A percentile compares a stretch with the other conserved stretches of the same genome.
Conservation (phyloP, 2,113 vertebrate species). For the Siniperca knerii region DNA sequence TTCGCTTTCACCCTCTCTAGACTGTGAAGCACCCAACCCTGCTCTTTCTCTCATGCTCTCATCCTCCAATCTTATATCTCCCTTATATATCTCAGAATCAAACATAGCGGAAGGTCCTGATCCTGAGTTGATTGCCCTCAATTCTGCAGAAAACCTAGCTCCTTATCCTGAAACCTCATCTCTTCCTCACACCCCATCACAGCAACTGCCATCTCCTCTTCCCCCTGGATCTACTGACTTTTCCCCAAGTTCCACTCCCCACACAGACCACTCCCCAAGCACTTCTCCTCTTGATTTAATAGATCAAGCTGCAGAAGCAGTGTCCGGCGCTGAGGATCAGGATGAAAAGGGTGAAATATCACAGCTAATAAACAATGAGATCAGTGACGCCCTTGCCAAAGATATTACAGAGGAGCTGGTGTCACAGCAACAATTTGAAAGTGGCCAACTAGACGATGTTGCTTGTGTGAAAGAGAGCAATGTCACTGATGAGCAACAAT, state of each 20-base stretch:
- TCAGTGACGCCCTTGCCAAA: not conserved
- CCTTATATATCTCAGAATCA: constrained; percentile 10
- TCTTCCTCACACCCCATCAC: not conserved
- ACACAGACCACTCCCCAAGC: not conserved
- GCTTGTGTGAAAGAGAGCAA: not conserved
- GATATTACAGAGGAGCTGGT: constrained; percentile 6
- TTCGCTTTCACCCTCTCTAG: not conserved
- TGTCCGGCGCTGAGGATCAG: not conserved
- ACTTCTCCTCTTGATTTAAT: constrained; percentile 14
- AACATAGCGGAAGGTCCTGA: constrained; percentile 17
- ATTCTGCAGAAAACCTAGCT: not conserved
- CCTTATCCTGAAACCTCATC: constrained; percentile 3
- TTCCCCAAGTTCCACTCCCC: not conserved
- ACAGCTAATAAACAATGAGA: constrained; percentile 7
- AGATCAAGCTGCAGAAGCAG: constrained; percentile 4
- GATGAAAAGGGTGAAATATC: constrained; percentile 20
- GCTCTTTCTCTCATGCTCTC: not conserved
- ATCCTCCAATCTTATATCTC: not conserved
- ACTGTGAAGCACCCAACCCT: not conserved
- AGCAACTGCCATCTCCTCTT: constrained; percentile 23
- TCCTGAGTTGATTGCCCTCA: not conserved
- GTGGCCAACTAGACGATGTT: not conserved
- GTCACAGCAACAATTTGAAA: constrained; percentile 13
- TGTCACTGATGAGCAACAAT: constrained; percentile 17
- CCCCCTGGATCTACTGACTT: not conserved